phyloP scores from a whole-genome alignment of 2,888 invertebrate species.

The Clistopyga incitator region DNA sequence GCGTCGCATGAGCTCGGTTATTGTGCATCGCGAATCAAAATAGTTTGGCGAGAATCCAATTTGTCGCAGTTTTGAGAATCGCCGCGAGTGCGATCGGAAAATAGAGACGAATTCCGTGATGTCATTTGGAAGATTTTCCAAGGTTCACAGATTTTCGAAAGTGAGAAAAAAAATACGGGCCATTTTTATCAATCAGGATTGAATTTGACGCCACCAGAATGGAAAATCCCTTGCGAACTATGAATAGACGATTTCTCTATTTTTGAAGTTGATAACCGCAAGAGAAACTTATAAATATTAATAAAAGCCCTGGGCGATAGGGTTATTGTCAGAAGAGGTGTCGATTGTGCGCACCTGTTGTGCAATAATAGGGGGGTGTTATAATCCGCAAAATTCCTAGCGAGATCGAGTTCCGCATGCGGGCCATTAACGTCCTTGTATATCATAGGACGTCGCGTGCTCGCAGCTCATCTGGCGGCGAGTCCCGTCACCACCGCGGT shows the following conservation, averaged over 20 bases:
- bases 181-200: background rate
- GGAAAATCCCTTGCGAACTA: background rate
- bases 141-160: background rate
- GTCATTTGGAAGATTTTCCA: background rate
- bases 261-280: background rate
- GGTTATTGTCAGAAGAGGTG: constrained; percentile 12
- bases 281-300: constrained; percentile 8
- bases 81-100: constrained; percentile 14
- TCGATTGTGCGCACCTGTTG: constrained; percentile 76
- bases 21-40: constrained; percentile 50
- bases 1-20: constrained; percentile 31
- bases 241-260: background rate
- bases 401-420: constrained; percentile 45
- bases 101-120: constrained; percentile 25
- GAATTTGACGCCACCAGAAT: background rate
- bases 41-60: constrained; percentile 55
- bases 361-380: constrained; percentile 63
- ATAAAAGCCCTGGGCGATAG: background rate
- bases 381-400: constrained; percentile 70
- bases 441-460: constrained; percentile 81
- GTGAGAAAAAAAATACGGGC: too few species aligned
- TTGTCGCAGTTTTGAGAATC: constrained; percentile 11
- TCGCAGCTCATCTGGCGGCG: constrained; percentile 80
- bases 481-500: constrained; percentile 75
- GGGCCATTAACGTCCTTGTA: constrained; percentile 68